Evolutionary conservation across 2,797 vertebrate genomes (phyloP), one percentile per base, ranked within the genome.

Genomic region (Intellagama lesueurii): DNA sequence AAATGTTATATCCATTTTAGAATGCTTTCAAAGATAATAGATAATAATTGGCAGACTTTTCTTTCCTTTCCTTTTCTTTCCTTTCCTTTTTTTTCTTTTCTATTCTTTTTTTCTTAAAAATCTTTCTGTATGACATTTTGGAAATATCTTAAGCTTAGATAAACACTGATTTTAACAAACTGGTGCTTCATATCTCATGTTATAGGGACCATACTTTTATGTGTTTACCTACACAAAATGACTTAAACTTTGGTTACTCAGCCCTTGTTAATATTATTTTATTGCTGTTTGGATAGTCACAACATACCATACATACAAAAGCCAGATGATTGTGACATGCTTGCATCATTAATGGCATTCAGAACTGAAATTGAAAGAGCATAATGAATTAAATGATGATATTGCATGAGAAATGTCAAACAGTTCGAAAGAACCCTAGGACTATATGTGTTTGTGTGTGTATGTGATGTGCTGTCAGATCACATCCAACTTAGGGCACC

Each of bases 271-370:
- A 40, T 81, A 17, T 68, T 72, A 26, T 44, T 66, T 90, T 4
- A 80, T 85, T 72, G 56, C 9, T 44, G 56, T 11, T n/a, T 89
- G 91, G 87, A 86, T 26, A 30, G 72, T 89, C 19, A 87, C 11
- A 92, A 83, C 88, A 17, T 83, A 35, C 64, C 83, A 24, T 0
- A 52, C 19, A 70, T 8, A 60, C 14, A 91, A 44, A 79, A 28
- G 30, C 44, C 86, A 26, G 2, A 72, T 52, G 73, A 80, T 56
- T 86, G 91, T 26, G 91, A 35, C 6, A 16, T 88, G 32, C 16
- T 52, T 66, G 73, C 49, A 26, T 6, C 32, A 2, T 70, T 8
- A 91, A 76, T 85, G 87, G 83, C 4, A 7, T 78, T 35, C 17
- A 44, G 72, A 79, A 72, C 35, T 79, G 26, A 40, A 70, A 79